Conservation (phyloP, 1,140 invertebrate species). For the Nymphalis io region DNA sequence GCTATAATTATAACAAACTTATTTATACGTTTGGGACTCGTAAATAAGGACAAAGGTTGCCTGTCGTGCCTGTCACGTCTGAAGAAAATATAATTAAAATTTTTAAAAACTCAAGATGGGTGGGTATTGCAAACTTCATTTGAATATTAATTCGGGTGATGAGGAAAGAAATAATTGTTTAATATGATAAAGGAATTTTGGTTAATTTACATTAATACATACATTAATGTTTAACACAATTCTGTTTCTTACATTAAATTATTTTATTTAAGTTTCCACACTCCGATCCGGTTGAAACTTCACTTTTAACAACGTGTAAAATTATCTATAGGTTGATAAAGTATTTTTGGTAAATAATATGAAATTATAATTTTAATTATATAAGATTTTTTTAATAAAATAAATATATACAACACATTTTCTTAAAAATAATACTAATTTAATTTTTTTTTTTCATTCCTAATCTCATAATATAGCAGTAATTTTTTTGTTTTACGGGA, state of each 20-base stretch:
- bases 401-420: too few relatives aligned
- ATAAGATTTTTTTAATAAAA: too few relatives aligned
- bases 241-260: background rate
- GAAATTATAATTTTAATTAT: too few relatives aligned
- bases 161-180: conserved; percentile 20
- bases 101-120: conserved; percentile 26
- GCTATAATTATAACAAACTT: conserved; percentile 21
- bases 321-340: too few relatives aligned
- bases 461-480: too few relatives aligned
- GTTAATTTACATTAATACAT: conserved; percentile 2
- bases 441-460: too few relatives aligned
- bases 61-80: conserved; percentile 9
- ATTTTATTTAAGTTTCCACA: too few relatives aligned
- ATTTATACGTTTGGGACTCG: conserved; percentile 29
- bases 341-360: too few relatives aligned
- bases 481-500: too few relatives aligned
- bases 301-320: too few relatives aligned
- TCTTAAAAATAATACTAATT: too few relatives aligned
- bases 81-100: conserved; percentile 33
- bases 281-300: too few relatives aligned
- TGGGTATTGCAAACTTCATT: conserved; percentile 22
- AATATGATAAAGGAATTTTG: conserved; percentile 1
- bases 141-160: conserved; percentile 27
- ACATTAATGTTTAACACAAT: background rate
- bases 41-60: conserved; percentile 24